These are phyloP conservation scores for Drosophila pallidifrons DNA, from an alignment of 1,140 invertebrate species.

Conservation along the genomic window DNA sequence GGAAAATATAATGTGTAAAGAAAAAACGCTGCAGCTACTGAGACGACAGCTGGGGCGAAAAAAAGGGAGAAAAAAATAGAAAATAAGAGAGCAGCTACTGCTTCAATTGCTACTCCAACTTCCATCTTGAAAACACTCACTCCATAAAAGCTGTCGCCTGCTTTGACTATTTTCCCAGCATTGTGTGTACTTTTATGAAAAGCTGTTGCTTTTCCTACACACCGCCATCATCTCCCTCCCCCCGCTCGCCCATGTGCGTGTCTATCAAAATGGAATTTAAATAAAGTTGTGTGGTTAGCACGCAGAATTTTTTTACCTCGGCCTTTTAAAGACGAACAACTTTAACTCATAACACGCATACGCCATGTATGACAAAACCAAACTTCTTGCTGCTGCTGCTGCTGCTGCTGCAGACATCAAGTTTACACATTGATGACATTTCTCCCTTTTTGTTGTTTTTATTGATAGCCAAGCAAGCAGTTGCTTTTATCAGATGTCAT, in stretches of 20 bases:
- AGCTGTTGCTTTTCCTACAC: conserved; percentile 40
- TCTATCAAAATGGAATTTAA: conserved; percentile 53
- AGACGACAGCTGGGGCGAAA: conserved; percentile 36
- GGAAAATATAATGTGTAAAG: background rate
- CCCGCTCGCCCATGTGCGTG: background rate
- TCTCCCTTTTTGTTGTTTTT: conserved; percentile 26
- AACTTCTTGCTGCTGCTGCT: conserved; percentile 11
- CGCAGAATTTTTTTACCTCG: conserved; percentile 15
- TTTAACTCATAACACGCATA: conserved; percentile 55
- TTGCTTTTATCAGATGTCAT: conserved; percentile 38
- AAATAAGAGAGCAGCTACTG: conserved; percentile 10
- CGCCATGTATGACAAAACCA: conserved; percentile 49
- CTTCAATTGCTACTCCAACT: conserved; percentile 1
- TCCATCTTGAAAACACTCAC: background rate
- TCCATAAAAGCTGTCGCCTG: conserved; percentile 15
- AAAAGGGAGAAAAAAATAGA: background rate
- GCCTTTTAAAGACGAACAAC: conserved; percentile 10
- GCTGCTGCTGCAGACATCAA: conserved; percentile 2
- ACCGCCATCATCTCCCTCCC: background rate
- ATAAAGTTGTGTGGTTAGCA: conserved; percentile 31
- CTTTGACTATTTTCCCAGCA: conserved; percentile 23
- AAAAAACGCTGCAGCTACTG: conserved; percentile 40
- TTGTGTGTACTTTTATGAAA: conserved; percentile 12
- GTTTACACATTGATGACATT: conserved; percentile 38
- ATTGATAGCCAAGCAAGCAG: conserved; percentile 13